These are phyloP conservation scores for Proales similis DNA, from an alignment of 1,140 invertebrate genomes.

Conservation along the genomic window DNA sequence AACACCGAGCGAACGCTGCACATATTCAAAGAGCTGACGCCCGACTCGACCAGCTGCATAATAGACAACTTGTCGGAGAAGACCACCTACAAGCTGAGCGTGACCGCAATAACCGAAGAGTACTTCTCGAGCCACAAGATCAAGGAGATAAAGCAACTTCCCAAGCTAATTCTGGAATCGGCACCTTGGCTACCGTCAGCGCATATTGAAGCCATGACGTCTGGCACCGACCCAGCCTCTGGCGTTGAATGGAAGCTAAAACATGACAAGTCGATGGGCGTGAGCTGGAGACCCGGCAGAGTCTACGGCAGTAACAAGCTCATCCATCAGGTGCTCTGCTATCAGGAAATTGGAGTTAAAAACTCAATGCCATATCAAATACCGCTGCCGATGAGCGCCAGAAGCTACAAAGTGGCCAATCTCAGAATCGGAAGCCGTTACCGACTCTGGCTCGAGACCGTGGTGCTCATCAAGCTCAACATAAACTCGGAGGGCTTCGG, in stretches of 20 bases:
- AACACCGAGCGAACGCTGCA: constrained; percentile 40
- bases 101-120: constrained; percentile 52
- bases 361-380: constrained; percentile 43
- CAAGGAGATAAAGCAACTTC: constrained; percentile 43
- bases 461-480: constrained; percentile 52
- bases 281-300: constrained; percentile 47
- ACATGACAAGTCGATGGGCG: constrained; percentile 43
- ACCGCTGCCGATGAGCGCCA: neutral
- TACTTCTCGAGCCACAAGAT: constrained; percentile 48
- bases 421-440: constrained; percentile 41
- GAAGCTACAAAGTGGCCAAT: constrained; percentile 11
- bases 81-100: constrained; percentile 48
- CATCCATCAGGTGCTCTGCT: constrained; percentile 46
- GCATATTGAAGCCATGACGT: constrained; percentile 43
- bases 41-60: constrained; percentile 44
- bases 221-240: constrained; percentile 48
- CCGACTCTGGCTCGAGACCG: constrained; percentile 49
- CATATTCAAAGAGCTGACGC: constrained; percentile 42
- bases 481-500: constrained; percentile 44
- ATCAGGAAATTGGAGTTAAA: constrained; percentile 46
- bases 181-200: constrained; percentile 47
- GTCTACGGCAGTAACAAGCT: constrained; percentile 50
- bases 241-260: constrained; percentile 45
- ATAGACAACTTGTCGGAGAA: constrained; percentile 48
- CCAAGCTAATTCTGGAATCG: constrained; percentile 42